A percentile compares a stretch with the other conserved stretches of the same genome.
Evolutionary conservation across 2,113 vertebrate species (phyloP).

Genomic region (Gymnocephalus cernua): DNA sequence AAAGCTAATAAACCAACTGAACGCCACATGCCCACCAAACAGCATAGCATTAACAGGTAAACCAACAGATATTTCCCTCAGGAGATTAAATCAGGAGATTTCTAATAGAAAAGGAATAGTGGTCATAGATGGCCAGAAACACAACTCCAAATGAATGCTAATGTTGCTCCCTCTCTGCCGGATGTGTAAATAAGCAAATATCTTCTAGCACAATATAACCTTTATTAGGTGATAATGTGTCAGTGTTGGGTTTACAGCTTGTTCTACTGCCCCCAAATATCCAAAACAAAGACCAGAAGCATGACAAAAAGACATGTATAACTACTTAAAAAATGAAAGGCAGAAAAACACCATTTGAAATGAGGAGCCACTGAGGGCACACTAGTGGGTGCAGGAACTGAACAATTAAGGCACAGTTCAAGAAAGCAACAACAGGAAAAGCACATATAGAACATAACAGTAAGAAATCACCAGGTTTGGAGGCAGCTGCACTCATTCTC

Average conservation of each 20-base stretch:
- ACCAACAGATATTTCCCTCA: neutral
- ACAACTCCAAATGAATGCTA: neutral
- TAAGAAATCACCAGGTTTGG: conserved; percentile 10
- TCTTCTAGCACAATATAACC: neutral
- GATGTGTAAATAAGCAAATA: neutral
- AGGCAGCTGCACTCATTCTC: conserved; percentile 22
- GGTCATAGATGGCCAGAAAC: neutral
- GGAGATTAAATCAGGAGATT: neutral
- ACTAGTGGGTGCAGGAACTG: conserved; percentile 4
- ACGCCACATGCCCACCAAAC: neutral
- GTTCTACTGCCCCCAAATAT: neutral
- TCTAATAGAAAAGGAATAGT: neutral
- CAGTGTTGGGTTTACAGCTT: neutral
- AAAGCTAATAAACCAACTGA: neutral
- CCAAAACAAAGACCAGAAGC: neutral
- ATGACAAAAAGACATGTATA: neutral
- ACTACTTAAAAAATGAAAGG: neutral
- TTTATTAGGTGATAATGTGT: conserved; percentile 24
- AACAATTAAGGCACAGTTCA: neutral
- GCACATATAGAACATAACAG: conserved; percentile 11
- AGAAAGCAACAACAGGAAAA: conserved; percentile 47
- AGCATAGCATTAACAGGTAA: neutral
- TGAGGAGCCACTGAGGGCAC: neutral
- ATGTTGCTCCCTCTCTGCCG: neutral
- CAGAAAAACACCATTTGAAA: conserved; percentile 8